Evolutionary conservation across 1,140 invertebrate genomes (phyloP).

Genomic region (Chlorops oryzae): DNA sequence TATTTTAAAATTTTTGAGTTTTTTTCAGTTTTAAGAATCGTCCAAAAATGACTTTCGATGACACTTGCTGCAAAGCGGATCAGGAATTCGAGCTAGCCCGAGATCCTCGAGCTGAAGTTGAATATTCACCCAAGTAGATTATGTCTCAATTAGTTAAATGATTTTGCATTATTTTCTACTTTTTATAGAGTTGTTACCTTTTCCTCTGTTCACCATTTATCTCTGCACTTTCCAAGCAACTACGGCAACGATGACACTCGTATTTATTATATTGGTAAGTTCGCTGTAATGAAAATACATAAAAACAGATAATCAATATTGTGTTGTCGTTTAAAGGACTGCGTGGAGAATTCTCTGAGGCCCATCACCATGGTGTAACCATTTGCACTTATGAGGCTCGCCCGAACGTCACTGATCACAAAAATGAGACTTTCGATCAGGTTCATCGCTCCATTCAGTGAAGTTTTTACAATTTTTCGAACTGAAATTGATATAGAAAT

Average conservation of each 20-base stretch:
- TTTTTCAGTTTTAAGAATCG: conserved; percentile 80
- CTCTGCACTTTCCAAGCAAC: conserved; percentile 83
- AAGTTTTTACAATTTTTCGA: no score
- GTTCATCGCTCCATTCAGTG: conserved; percentile 56
- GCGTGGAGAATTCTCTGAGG: conserved; percentile 83
- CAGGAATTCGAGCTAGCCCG: conserved; percentile 86
- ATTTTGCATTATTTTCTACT: not conserved
- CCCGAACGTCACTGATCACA: conserved; percentile 80
- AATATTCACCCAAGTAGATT: conserved; percentile 83
- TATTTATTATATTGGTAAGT: conserved; percentile 80
- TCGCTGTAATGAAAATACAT: not conserved
- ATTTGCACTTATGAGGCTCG: conserved; percentile 84
- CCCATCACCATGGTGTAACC: conserved; percentile 78
- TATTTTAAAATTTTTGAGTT: conserved; percentile 14
- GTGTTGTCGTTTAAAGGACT: conserved; percentile 51
- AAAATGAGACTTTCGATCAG: conserved; percentile 60
- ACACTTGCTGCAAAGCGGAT: conserved; percentile 63
- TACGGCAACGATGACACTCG: conserved; percentile 77
- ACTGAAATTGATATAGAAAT: no score
- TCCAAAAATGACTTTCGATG: conserved; percentile 91
- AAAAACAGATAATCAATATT: not conserved
- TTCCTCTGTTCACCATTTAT: conserved; percentile 78
- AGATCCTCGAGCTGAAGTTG: conserved; percentile 71
- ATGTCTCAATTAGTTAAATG: not conserved
- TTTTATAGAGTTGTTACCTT: conserved; percentile 76